A percentile compares a stretch with the other conserved stretches of the same genome.
Evolutionary conservation across 2,113 vertebrate genomes (phyloP).

Genomic region (Lanius ludovicianus): DNA sequence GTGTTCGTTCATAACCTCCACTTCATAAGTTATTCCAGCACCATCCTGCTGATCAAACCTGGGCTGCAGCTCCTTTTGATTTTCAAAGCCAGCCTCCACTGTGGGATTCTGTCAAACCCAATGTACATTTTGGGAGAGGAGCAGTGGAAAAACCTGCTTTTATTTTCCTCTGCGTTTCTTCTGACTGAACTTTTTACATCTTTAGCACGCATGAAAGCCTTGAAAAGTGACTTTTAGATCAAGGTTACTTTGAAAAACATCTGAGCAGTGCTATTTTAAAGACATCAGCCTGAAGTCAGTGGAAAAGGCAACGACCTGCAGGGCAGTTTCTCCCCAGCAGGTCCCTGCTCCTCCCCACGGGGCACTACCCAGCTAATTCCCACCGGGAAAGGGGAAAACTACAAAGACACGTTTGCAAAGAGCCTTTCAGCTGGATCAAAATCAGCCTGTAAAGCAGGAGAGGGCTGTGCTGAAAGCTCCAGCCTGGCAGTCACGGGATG

Average conservation of each 20-base stretch:
- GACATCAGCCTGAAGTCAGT: not conserved
- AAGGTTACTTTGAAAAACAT: not conserved
- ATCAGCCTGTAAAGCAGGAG: not conserved
- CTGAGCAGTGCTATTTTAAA: not conserved
- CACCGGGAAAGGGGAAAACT: not conserved
- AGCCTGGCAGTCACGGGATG: not conserved
- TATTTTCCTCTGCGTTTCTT: not conserved
- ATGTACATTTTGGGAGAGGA: not conserved
- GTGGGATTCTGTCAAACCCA: not conserved
- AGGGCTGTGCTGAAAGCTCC: not conserved
- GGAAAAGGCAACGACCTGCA: not conserved
- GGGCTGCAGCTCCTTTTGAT: not conserved
- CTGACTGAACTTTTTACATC: not conserved
- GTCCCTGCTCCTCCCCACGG: not conserved
- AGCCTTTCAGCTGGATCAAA: not conserved
- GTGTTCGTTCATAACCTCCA: not conserved
- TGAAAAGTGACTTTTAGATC: not conserved
- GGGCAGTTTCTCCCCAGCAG: not conserved
- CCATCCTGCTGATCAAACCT: not conserved
- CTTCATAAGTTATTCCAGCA: not conserved
- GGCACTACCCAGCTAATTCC: not conserved
- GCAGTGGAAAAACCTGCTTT: not conserved
- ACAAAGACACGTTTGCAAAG: not conserved
- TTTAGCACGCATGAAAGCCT: not conserved
- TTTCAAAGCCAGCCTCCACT: not conserved